phyloP scores from a whole-genome alignment of 2,888 invertebrate species.

The Muscina levida region DNA sequence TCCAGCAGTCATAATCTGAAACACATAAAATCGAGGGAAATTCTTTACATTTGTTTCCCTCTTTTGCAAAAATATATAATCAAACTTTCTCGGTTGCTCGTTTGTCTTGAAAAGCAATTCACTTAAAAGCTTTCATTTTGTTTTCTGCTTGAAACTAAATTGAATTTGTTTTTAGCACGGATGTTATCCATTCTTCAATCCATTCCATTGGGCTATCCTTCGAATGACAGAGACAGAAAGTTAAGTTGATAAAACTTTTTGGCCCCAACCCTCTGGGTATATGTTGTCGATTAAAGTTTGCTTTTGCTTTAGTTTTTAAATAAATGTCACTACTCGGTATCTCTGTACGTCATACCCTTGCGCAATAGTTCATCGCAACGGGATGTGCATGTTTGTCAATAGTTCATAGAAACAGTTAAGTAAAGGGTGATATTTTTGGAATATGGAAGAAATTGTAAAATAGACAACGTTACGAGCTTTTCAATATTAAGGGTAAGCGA shows the following conservation, averaged over 20 bases:
- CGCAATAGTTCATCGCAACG: constrained; percentile 20
- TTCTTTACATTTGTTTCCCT: neutral
- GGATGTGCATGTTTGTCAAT: constrained; percentile 3
- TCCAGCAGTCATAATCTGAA: neutral
- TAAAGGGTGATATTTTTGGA: constrained; percentile 14
- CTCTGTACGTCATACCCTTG: constrained; percentile 20
- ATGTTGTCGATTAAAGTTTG: constrained; percentile 8
- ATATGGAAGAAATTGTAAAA: too few relatives aligned
- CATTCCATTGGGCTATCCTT: neutral
- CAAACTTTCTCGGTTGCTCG: neutral
- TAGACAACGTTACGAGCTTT: too few relatives aligned
- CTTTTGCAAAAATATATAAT: neutral
- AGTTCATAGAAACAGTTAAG: constrained; percentile 7
- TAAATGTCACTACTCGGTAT: constrained; percentile 34
- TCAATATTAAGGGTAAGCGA: too few relatives aligned
- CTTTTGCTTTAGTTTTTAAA: constrained; percentile 27
- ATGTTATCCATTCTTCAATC: constrained; percentile 1
- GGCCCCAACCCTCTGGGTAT: neutral
- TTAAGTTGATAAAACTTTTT: constrained; percentile 10
- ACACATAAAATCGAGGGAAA: neutral
- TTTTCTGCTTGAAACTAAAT: constrained; percentile 29
- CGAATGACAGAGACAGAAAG: constrained; percentile 21
- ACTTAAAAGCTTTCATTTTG: constrained; percentile 50
- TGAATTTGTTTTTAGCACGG: constrained; percentile 27
- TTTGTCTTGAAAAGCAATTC: constrained; percentile 50